These are phyloP conservation scores for Macquaria australasica DNA, from an alignment of 2,113 vertebrate genomes.

Conservation along the genomic window DNA sequence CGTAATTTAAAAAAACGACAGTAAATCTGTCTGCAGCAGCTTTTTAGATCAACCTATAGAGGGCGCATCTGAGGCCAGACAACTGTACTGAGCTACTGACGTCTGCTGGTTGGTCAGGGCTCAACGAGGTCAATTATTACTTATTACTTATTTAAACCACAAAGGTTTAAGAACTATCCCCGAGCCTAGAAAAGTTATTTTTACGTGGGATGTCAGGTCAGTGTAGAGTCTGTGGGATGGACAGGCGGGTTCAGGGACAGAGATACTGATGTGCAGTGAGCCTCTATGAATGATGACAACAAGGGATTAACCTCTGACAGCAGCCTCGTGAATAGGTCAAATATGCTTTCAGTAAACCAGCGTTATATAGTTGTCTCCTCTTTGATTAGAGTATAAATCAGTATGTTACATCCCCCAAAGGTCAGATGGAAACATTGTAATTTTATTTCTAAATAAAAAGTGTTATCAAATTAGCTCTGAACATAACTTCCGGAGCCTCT, in stretches of 20 bases:
- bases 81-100: background rate
- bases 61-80: background rate
- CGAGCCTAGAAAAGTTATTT: background rate
- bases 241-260: background rate
- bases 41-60: background rate
- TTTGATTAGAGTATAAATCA: background rate
- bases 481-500: background rate
- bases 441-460: background rate
- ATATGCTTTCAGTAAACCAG: constrained; percentile 2
- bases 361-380: background rate
- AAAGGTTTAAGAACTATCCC: background rate
- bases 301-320: constrained; percentile 9
- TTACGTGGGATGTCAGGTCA: background rate
- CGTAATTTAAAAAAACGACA: background rate
- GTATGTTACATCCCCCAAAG: background rate
- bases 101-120: no score
- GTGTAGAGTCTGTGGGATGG: background rate
- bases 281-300: constrained; percentile 1
- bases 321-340: background rate
- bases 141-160: no score
- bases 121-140: background rate
- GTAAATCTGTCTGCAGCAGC: background rate
- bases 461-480: background rate
- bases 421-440: background rate
- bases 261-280: background rate